Evolutionary conservation across 2,888 invertebrate genomes (phyloP).

Genomic region (Plagodis dolabraria): DNA sequence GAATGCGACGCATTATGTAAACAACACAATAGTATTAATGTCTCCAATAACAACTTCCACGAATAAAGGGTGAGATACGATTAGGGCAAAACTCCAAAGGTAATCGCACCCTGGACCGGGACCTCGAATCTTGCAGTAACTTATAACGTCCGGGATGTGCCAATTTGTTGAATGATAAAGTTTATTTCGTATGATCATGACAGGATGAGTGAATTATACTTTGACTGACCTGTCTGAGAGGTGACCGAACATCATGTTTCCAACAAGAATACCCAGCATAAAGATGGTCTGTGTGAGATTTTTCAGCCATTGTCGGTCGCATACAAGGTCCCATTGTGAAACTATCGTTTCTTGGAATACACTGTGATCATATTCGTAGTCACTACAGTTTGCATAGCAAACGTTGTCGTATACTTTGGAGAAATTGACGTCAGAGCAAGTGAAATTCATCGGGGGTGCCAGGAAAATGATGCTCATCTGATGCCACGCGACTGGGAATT

Average conservation of each 20-base stretch:
- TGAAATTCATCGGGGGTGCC: slow-evolving; percentile 87
- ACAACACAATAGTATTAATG: too few species aligned
- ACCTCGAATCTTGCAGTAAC: slow-evolving; percentile 40
- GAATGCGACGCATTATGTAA: slow-evolving; percentile 7
- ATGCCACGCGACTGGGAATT: slow-evolving; percentile 93
- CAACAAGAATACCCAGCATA: slow-evolving; percentile 91
- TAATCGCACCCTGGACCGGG: slow-evolving; percentile 42
- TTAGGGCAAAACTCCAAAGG: too few species aligned
- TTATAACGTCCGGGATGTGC: slow-evolving; percentile 59
- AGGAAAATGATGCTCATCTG: slow-evolving; percentile 91
- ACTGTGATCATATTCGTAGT: slow-evolving; percentile 86
- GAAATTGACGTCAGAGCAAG: slow-evolving; percentile 65
- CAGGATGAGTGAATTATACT: slow-evolving; percentile 2
- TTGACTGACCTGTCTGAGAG: slow-evolving; percentile 88
- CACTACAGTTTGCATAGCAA: slow-evolving; percentile 83
- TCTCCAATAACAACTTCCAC: too few species aligned
- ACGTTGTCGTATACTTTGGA: slow-evolving; percentile 67
- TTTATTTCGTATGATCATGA: slow-evolving; percentile 19
- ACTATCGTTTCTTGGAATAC: slow-evolving; percentile 89
- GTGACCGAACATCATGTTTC: slow-evolving; percentile 90
- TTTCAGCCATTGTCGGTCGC: slow-evolving; percentile 86
- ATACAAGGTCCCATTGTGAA: slow-evolving; percentile 91
- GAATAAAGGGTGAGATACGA: too few species aligned
- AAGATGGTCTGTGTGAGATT: slow-evolving; percentile 91
- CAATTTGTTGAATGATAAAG: slow-evolving; percentile 56